Percentiles rank a stretch among this genome's conserved stretches.
These are phyloP conservation scores for Sebastes fasciatus DNA, from an alignment of 2,113 vertebrate genomes.

Conservation along the genomic window DNA sequence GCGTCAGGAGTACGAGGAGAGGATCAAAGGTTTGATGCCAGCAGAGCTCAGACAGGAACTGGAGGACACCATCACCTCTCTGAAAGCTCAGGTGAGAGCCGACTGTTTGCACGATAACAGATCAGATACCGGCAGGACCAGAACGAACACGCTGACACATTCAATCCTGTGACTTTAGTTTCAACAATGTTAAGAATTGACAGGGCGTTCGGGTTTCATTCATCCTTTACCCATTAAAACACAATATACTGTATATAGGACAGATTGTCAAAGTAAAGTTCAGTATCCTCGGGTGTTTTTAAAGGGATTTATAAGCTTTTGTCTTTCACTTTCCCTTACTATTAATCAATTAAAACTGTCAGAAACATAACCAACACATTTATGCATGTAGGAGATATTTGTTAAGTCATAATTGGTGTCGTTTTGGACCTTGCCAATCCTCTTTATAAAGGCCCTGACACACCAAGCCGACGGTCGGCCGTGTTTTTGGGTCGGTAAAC, in stretches of 20 bases:
- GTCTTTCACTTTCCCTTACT: not conserved
- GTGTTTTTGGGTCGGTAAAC: too few relatives aligned
- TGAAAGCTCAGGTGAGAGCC: slow-evolving; percentile 92
- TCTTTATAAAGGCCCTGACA: slow-evolving; percentile 3
- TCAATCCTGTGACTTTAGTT: slow-evolving; percentile 11
- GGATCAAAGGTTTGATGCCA: slow-evolving; percentile 93
- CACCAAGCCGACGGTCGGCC: too few relatives aligned
- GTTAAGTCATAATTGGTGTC: not conserved
- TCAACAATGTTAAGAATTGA: not conserved
- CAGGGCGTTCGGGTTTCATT: not conserved
- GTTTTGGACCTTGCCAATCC: not conserved
- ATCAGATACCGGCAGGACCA: not conserved
- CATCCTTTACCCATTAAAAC: not conserved
- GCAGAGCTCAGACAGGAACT: slow-evolving; percentile 89
- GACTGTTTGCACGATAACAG: not conserved
- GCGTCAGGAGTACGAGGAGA: slow-evolving; percentile 90
- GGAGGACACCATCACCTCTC: slow-evolving; percentile 94
- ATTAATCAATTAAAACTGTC: slow-evolving; percentile 17
- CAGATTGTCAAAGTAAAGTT: not conserved
- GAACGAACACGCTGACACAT: not conserved
- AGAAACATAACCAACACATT: not conserved
- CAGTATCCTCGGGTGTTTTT: not conserved
- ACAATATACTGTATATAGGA: not conserved
- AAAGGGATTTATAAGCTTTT: not conserved
- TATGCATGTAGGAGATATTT: not conserved